Conservation (phyloP, 1,140 invertebrate species). For the Tetranychus cinnabarinus region DNA sequence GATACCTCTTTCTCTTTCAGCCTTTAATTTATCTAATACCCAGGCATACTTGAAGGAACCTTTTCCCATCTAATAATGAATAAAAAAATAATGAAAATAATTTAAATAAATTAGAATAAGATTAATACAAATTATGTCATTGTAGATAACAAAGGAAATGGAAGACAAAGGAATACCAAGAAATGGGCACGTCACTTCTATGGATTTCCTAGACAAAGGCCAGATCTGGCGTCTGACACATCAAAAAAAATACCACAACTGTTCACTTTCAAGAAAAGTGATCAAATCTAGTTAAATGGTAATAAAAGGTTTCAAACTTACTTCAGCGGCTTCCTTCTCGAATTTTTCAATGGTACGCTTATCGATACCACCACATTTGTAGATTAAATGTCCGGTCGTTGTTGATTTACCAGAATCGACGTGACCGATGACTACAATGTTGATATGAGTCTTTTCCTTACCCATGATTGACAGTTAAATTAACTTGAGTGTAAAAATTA, state of each 20-base stretch:
- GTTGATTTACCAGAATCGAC: slow-evolving; percentile 36
- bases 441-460: slow-evolving; percentile 34
- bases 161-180: too few relatives aligned
- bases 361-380: slow-evolving; percentile 38
- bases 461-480: too few relatives aligned
- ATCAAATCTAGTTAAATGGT: too few relatives aligned
- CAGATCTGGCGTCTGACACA: too few relatives aligned
- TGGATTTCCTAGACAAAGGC: too few relatives aligned
- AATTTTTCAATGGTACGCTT: slow-evolving; percentile 35
- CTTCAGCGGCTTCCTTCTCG: slow-evolving; percentile 33
- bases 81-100: neutral
- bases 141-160: too few relatives aligned
- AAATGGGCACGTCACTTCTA: too few relatives aligned
- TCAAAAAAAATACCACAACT: too few relatives aligned
- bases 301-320: neutral
- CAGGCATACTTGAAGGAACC: slow-evolving; percentile 35
- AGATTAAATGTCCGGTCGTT: slow-evolving; percentile 34
- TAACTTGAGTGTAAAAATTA: neutral
- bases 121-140: too few relatives aligned
- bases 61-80: slow-evolving; percentile 27
- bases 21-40: slow-evolving; percentile 37
- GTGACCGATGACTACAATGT: slow-evolving; percentile 37
- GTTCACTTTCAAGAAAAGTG: too few relatives aligned
- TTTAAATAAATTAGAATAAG: too few relatives aligned
- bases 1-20: slow-evolving; percentile 36